Base-by-base conservation (phyloP, 2,113 vertebrate species). In the Carassius gibelio region DNA sequence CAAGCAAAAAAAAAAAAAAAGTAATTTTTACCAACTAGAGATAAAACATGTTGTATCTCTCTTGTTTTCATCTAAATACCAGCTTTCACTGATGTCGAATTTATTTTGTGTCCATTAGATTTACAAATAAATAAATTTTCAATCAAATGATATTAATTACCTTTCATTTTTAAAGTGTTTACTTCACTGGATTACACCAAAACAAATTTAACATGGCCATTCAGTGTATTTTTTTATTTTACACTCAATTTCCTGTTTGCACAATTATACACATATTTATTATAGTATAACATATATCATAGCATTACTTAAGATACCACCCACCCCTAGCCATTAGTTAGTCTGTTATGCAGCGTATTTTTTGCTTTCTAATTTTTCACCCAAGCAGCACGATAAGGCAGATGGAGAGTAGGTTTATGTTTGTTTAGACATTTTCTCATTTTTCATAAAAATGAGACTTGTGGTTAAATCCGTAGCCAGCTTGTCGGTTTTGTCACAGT, bases 401-500 rank as follows among this genome's bases (percentile, higher is more conserved):
- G n/a, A 75, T 75, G n/a, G 72, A 75, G 72, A 50, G 6, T 50
- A 23, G 48, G n/a, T 50, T 75, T 75, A 48, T 6, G 42, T 75
- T 75, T 75, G 42, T 75, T 75, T 50, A 75, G 72, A 13, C 72
- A 50, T 50, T 23, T 75, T 26, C 38, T 75, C 2, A 75, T 75
- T 75, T 75, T 26, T 75, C 10, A 75, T 26, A 75, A 75, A 74
- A 75, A 75, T 48, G 5, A 75, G 71, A 75, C 42, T 48, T 23
- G 2, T 48, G 71, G 2, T 75, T 75, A 75, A 75, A 75, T 75
- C 42, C 21, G 2, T 75, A 23, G 71, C 71, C 42, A 75, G 5
- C 48, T 75, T 75, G 72, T 75, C 42, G 26, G 42, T 75, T 13
- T 74, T 75, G 21, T 75, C 72, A 75, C 21, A 75, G 72, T 75